Conservation (phyloP, 2,888 invertebrate species). For the Drosophila falleni region DNA sequence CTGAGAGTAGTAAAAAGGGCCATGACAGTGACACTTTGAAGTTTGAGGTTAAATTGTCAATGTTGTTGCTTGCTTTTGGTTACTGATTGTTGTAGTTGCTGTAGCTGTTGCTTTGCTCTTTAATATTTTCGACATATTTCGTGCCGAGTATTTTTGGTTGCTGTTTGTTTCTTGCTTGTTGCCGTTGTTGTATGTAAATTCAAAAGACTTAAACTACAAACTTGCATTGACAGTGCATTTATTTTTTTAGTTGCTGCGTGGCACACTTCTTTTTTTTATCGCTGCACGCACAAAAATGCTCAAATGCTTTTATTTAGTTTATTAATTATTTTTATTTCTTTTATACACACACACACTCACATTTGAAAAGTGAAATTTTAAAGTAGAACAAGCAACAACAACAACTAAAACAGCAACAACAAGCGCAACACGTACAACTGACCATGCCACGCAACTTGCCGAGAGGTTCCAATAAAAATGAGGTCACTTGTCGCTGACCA, state of each 20-base stretch:
- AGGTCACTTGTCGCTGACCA: slow-evolving; percentile 74
- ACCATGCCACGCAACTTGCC: slow-evolving; percentile 64
- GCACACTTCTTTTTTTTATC: slow-evolving; percentile 44
- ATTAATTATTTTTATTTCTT: slow-evolving; percentile 63
- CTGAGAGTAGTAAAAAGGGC: slow-evolving; percentile 80
- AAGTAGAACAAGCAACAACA: slow-evolving; percentile 68
- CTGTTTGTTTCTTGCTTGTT: slow-evolving; percentile 6
- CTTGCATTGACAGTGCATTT: slow-evolving; percentile 46
- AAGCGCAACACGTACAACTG: slow-evolving; percentile 51
- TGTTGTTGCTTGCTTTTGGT: slow-evolving; percentile 57
- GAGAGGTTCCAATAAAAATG: slow-evolving; percentile 76
- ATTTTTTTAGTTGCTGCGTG: slow-evolving; percentile 16
- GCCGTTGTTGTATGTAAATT: slow-evolving; percentile 38
- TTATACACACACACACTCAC: slow-evolving; percentile 27
- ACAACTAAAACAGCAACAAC: slow-evolving; percentile 48
- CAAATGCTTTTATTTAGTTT: slow-evolving; percentile 67
- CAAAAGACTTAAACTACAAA: slow-evolving; percentile 67
- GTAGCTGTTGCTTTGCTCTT: slow-evolving; percentile 42
- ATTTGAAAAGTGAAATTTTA: slow-evolving; percentile 78
- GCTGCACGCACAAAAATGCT: slow-evolving; percentile 60
- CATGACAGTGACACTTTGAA: slow-evolving; percentile 84
- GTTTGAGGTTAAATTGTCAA: slow-evolving; percentile 83
- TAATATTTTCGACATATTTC: slow-evolving; percentile 61
- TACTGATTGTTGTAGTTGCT: slow-evolving; percentile 29
- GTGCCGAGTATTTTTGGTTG: slow-evolving; percentile 41